Percentiles rank a stretch among this genome's conserved stretches.
Conservation (phyloP, 2,888 invertebrate genomes). For the Brachyptera risi region DNA sequence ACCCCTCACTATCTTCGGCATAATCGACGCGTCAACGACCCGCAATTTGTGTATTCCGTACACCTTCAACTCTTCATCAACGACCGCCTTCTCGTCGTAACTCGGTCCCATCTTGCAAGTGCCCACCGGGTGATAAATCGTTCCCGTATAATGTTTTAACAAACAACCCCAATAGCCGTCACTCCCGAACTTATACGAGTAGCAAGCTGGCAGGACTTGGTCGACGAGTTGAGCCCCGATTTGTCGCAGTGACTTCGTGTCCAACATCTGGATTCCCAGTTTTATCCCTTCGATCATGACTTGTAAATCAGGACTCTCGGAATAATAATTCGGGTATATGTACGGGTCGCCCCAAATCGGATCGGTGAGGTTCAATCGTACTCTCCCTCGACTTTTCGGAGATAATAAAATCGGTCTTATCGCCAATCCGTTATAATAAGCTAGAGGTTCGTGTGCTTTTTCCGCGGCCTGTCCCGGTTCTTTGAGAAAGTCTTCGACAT, state of each 20-base stretch:
- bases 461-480: constrained; percentile 53
- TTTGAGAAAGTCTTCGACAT: constrained; percentile 53
- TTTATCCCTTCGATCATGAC: constrained; percentile 55
- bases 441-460: constrained; percentile 51
- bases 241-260: constrained; percentile 54
- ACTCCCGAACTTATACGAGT: constrained; percentile 53
- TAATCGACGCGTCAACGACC: constrained; percentile 44
- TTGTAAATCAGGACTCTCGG: constrained; percentile 39
- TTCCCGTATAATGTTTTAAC: constrained; percentile 60
- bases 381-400: constrained; percentile 35
- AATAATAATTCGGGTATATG: constrained; percentile 45
- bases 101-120: constrained; percentile 68
- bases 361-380: constrained; percentile 41
- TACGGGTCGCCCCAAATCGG: constrained; percentile 49
- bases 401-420: constrained; percentile 39
- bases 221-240: constrained; percentile 55
- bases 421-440: constrained; percentile 58
- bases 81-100: constrained; percentile 58
- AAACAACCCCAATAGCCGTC: constrained; percentile 65
- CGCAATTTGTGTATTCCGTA: constrained; percentile 40
- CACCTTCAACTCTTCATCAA: constrained; percentile 49
- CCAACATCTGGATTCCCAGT: constrained; percentile 37
- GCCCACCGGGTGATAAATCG: constrained; percentile 65
- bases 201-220: constrained; percentile 57
- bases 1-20: constrained; percentile 42